Base-by-base conservation (phyloP, 2,797 vertebrate species). In the Tragelaphus eurycerus region DNA sequence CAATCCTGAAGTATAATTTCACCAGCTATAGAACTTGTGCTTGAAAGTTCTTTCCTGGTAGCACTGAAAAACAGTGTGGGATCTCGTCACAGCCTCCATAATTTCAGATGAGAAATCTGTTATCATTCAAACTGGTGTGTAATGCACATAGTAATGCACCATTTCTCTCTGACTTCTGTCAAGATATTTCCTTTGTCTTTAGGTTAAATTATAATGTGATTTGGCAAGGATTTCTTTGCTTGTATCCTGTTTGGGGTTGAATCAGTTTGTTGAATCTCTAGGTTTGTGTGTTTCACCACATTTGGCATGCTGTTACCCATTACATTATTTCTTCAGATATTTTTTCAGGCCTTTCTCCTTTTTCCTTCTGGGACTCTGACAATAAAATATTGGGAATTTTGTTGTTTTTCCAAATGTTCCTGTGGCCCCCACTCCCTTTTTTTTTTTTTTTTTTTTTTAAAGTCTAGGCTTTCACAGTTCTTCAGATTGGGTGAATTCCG, bases 401-500 rank as follows among this genome's bases (percentile, higher is more conserved):
- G 17, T 38, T 79, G 19, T 38, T 89, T 59, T 71, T 31, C 43
- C 76, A 48, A 31, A 48, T 15, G 46, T 78, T 15, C 8, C 57
- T 9, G 46, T 79, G 11, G 21, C 1, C n/a, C 19, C 46, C 11
- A 0, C 46, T 19, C 0, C 29, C 4, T 9, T 21, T 67, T 27
- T 16, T 21, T 60, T 93, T 67, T 27, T 16, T 21, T 60, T 93
- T n/a, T n/a, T 67, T 27, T 16, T 21, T 60, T 93, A 71, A 6
- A 31, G 74, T 76, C 29, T 50, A 29, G 4, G 1, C 67, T 59
- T 85, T 29, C 14, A 43, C 50, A 57, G 3, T 60, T 48, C 19
- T n/a, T 79, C 4, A 31, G 5, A 48, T 6, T 78, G n/a, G 38
- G 9, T 84, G n/a, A 78, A 14, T 15, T 59, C 57, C 12, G 11